Evolutionary conservation across 1,140 invertebrate species (phyloP).

Genomic region (Himalopsyche phryganea): DNA sequence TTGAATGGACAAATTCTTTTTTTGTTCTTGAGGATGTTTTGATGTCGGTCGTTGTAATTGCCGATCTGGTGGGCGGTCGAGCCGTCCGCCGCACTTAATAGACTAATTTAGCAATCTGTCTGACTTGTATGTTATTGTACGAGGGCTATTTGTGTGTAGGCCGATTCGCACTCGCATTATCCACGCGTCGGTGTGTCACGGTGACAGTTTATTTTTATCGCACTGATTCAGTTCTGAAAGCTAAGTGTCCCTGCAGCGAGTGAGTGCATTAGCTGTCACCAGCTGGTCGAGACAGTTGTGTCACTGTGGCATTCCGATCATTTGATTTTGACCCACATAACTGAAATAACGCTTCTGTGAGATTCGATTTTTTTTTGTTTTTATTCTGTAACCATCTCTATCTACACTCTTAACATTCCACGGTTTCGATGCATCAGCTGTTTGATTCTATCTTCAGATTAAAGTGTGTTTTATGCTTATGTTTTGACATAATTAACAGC

Average conservation of each 20-base stretch:
- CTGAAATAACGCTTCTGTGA: conserved; percentile 18
- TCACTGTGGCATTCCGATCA: conserved; percentile 18
- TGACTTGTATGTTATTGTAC: conserved; percentile 2
- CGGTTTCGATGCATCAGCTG: no score
- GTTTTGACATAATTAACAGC: no score
- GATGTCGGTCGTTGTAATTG: background rate
- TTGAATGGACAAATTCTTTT: conserved; percentile 1
- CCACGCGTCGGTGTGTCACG: conserved; percentile 6
- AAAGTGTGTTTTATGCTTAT: no score
- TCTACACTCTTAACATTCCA: no score
- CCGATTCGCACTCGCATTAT: conserved; percentile 1
- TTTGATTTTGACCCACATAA: conserved; percentile 24
- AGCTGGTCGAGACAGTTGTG: conserved; percentile 12
- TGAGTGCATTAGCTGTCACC: no score
- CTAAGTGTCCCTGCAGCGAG: background rate
- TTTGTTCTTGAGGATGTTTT: conserved; percentile 9
- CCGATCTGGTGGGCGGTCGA: background rate
- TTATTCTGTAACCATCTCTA: background rate
- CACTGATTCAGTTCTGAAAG: conserved; percentile 12
- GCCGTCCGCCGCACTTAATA: conserved; percentile 6
- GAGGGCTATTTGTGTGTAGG: conserved; percentile 14
- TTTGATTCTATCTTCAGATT: no score
- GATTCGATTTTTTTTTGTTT: conserved; percentile 10
- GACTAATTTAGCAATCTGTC: conserved; percentile 8
- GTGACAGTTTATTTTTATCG: conserved; percentile 9